These are phyloP conservation scores for Thermophis baileyi DNA, from an alignment of 2,113 vertebrate genomes.

Conservation along the genomic window DNA sequence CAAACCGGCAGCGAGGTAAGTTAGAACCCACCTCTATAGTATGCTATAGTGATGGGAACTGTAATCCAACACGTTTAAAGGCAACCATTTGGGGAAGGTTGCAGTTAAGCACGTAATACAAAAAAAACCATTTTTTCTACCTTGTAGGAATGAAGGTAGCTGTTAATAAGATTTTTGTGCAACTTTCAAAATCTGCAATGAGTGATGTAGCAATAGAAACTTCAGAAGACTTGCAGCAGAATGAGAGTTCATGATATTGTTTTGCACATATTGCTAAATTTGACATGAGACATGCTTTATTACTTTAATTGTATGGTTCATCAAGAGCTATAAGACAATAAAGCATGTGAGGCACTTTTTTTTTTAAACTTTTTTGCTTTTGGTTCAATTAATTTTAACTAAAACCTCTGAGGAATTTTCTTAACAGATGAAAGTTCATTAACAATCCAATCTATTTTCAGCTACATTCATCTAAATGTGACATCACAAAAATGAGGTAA, in stretches of 20 bases:
- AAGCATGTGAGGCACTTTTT: constrained; percentile 36
- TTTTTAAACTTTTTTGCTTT: constrained; percentile 20
- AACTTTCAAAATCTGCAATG: constrained; percentile 5
- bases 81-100: not conserved
- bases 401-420: constrained; percentile 35
- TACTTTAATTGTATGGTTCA: constrained; percentile 40
- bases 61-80: not conserved
- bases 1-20: no score
- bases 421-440: constrained; percentile 48
- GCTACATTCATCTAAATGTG: not conserved
- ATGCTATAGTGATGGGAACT: not conserved
- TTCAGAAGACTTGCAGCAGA: constrained; percentile 38
- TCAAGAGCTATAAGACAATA: constrained; percentile 57
- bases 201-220: constrained; percentile 36
- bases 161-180: constrained; percentile 36
- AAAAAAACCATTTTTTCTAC: constrained; percentile 17
- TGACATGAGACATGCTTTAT: constrained; percentile 31
- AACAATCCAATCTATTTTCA: constrained; percentile 1
- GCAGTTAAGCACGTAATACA: not conserved
- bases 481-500: not conserved
- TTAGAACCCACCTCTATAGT: no score
- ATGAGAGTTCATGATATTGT: constrained; percentile 53
- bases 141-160: constrained; percentile 16
- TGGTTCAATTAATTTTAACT: constrained; percentile 32
- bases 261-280: constrained; percentile 32